A percentile compares a stretch with the other conserved stretches of the same genome.
These are phyloP conservation scores for Meandrusa payeni DNA, from an alignment of 2,888 invertebrate species.

Conservation along the genomic window DNA sequence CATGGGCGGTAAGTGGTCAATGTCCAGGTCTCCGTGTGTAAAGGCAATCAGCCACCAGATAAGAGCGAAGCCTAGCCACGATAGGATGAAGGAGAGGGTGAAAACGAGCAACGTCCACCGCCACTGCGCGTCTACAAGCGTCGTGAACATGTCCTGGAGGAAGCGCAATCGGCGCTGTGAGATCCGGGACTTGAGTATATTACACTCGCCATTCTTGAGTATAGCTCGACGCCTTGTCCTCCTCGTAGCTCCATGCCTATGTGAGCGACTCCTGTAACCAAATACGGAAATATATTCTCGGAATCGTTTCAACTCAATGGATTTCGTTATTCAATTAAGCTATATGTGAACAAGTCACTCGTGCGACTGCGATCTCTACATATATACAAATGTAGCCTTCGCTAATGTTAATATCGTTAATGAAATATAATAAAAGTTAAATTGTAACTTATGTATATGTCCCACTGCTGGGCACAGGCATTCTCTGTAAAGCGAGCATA, in stretches of 20 bases:
- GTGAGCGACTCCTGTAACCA: conserved; percentile 84
- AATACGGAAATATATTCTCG: conserved; percentile 42
- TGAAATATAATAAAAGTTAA: no score
- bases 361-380: no score
- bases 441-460: no score
- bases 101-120: conserved; percentile 94
- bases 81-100: conserved; percentile 90
- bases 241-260: conserved; percentile 84
- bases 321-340: conserved; percentile 44
- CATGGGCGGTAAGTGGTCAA: conserved; percentile 77
- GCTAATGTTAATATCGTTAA: conserved; percentile 65
- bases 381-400: conserved; percentile 47
- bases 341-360: conserved; percentile 61
- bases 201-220: conserved; percentile 97
- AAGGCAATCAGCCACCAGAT: conserved; percentile 94
- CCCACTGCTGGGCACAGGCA: no score
- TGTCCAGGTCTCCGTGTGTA: conserved; percentile 90
- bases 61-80: conserved; percentile 92
- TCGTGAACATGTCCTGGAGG: conserved; percentile 91
- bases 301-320: conserved; percentile 43
- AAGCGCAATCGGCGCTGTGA: conserved; percentile 89
- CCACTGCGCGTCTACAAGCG: conserved; percentile 96
- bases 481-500: no score
- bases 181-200: conserved; percentile 94
- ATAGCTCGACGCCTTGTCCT: conserved; percentile 91